Evolutionary conservation across 37 sponge, comb jelly and placozoan genomes (phyloP).

Genomic region (Lycopodina hypogea): DNA sequence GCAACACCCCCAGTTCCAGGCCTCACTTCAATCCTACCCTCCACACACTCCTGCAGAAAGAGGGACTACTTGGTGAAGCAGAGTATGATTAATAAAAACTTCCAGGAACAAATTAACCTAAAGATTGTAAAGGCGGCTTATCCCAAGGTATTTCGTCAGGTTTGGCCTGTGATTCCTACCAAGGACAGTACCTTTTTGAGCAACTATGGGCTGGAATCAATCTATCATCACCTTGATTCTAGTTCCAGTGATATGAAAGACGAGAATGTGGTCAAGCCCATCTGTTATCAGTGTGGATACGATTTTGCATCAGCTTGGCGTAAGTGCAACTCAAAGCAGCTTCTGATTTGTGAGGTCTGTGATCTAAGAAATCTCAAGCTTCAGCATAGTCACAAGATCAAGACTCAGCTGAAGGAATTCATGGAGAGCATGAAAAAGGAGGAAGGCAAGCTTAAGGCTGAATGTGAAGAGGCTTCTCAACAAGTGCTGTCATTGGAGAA

Average conservation of each 20-base stretch:
- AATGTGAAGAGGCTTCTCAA: conserved; percentile 59
- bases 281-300: conserved; percentile 77
- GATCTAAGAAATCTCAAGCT: conserved; percentile 75
- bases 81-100: not conserved
- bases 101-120: conserved; percentile 63
- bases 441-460: conserved; percentile 40
- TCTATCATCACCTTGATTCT: conserved; percentile 49
- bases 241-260: conserved; percentile 9
- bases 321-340: conserved; percentile 71
- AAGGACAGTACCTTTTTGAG: conserved; percentile 55
- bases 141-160: conserved; percentile 80
- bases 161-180: conserved; percentile 85
- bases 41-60: conserved; percentile 36
- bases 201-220: conserved; percentile 77
- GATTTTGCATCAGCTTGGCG: conserved; percentile 89
- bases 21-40: conserved; percentile 9
- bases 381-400: conserved; percentile 67
- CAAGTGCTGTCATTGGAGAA: conserved; percentile 45
- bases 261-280: conserved; percentile 44
- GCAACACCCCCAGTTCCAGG: conserved; percentile 19
- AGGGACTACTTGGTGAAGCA: conserved; percentile 48
- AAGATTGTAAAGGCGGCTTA: conserved; percentile 58
- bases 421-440: conserved; percentile 50
- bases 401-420: conserved; percentile 66
- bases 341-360: conserved; percentile 77